Conservation (phyloP, 2,113 vertebrate species). For the Phaethornis superciliosus region DNA sequence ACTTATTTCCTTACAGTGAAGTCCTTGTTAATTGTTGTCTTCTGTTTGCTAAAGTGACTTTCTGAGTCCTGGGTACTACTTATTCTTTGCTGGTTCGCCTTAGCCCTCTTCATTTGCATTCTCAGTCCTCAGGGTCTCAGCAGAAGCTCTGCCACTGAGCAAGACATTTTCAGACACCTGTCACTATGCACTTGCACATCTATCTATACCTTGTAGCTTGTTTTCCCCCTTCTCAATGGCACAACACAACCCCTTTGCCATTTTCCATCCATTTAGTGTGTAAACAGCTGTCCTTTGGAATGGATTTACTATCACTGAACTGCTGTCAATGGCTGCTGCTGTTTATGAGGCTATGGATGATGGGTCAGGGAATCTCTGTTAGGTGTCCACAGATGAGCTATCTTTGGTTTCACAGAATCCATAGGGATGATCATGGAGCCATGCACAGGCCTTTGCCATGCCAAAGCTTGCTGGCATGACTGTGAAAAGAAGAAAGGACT, state of each 20-base stretch:
- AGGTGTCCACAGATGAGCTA: not conserved
- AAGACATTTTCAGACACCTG: not conserved
- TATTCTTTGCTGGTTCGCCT: not conserved
- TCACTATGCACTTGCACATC: accelerated
- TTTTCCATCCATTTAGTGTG: not conserved
- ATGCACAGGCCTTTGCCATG: not conserved
- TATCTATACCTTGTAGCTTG: not conserved
- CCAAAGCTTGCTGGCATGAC: accelerated
- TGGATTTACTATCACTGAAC: not conserved
- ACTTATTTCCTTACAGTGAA: not conserved
- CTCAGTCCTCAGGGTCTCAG: not conserved
- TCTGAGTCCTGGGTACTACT: not conserved
- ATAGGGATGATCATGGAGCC: accelerated
- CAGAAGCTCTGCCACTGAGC: not conserved
- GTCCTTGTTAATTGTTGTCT: not conserved
- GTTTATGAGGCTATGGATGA: not conserved
- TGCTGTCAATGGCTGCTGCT: not conserved
- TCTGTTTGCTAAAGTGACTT: not conserved
- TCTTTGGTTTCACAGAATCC: not conserved
- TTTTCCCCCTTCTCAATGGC: not conserved
- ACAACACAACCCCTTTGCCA: not conserved
- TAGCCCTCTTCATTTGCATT: constrained; percentile 28
- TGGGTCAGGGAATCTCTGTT: not conserved
- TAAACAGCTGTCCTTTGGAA: not conserved
- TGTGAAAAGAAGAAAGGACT: not conserved